Evolutionary conservation across 2,797 vertebrate genomes (phyloP).

Genomic region (Enteromius radiatus): DNA sequence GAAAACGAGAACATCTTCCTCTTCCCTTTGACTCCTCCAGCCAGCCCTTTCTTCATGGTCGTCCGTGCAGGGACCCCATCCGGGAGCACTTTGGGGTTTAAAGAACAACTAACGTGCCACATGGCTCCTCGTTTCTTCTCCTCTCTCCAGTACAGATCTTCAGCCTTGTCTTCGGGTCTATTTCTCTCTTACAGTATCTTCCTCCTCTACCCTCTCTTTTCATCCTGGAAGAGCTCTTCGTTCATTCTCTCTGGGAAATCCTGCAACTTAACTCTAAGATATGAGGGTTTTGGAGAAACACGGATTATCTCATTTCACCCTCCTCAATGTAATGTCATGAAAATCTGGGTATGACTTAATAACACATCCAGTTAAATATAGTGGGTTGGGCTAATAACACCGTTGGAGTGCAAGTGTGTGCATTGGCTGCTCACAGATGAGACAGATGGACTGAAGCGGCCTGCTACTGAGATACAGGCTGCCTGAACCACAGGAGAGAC

Average conservation of each 20-base stretch:
- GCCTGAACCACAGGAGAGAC: slow-evolving; percentile 55
- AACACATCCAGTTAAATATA: slow-evolving; percentile 19
- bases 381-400: slow-evolving; percentile 1
- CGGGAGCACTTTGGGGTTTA: slow-evolving; percentile 67
- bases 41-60: slow-evolving; percentile 66
- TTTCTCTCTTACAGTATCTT: not conserved
- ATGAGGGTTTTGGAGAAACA: slow-evolving; percentile 2
- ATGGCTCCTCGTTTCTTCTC: slow-evolving; percentile 25
- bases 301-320: not conserved
- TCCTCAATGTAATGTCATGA: slow-evolving; percentile 11
- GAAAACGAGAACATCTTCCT: slow-evolving; percentile 80
- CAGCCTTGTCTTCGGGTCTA: not conserved
- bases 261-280: not conserved
- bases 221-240: not conserved
- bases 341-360: slow-evolving; percentile 7
- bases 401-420: slow-evolving; percentile 29
- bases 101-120: slow-evolving; percentile 58
- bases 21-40: slow-evolving; percentile 66
- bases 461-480: slow-evolving; percentile 58
- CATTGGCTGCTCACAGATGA: slow-evolving; percentile 45
- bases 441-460: slow-evolving; percentile 59
- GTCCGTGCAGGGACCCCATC: slow-evolving; percentile 65
- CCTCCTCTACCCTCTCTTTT: slow-evolving; percentile 5
- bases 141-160: not conserved
- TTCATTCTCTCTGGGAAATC: slow-evolving; percentile 15